Conservation (phyloP, 2,113 vertebrate species). For the Nanger granti region DNA sequence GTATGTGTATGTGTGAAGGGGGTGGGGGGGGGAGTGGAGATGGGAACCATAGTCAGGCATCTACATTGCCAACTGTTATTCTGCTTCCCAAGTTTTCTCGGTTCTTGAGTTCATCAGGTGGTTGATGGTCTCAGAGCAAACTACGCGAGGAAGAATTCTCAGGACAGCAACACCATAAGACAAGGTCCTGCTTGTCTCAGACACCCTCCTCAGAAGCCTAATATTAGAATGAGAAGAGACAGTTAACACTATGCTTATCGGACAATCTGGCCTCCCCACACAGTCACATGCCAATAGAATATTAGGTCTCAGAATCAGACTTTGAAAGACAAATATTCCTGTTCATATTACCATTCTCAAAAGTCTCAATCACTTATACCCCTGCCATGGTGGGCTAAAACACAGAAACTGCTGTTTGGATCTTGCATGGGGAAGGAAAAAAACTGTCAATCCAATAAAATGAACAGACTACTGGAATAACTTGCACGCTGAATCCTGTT, state of each 20-base stretch:
- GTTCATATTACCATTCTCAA: not conserved
- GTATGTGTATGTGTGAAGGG: not conserved
- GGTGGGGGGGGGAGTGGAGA: accelerated
- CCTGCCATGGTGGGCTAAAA: not conserved
- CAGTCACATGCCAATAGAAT: not conserved
- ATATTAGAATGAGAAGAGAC: not conserved
- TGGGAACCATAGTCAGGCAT: not conserved
- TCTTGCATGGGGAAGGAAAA: not conserved
- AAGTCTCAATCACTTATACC: not conserved
- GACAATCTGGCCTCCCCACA: not conserved
- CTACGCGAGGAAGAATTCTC: not conserved
- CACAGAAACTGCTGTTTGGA: not conserved
- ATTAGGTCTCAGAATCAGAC: not conserved
- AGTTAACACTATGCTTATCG: not conserved
- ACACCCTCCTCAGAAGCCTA: not conserved
- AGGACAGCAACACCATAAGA: not conserved
- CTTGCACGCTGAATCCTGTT: not conserved
- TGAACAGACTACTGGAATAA: not conserved
- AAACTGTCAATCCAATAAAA: not conserved
- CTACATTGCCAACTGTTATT: not conserved
- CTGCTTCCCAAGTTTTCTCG: not conserved
- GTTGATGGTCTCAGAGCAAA: not conserved
- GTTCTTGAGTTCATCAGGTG: not conserved
- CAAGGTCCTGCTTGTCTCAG: not conserved
- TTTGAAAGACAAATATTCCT: not conserved